These are phyloP conservation scores for Bathynomus jamesi DNA, from an alignment of 1,140 invertebrate genomes.

Conservation along the genomic window DNA sequence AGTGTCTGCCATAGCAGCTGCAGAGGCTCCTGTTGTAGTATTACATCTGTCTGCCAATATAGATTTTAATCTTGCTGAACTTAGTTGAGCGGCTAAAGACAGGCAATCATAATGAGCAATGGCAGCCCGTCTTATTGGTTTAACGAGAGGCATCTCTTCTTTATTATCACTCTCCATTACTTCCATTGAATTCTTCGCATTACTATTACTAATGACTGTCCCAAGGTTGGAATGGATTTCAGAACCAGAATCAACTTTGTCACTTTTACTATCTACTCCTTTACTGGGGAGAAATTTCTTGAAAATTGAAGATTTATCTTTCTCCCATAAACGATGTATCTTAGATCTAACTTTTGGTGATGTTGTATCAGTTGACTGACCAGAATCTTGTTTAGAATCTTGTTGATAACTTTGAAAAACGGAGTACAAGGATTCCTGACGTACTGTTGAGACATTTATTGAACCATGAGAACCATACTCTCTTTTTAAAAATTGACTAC, in stretches of 20 bases:
- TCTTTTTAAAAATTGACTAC: not conserved
- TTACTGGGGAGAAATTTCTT: not conserved
- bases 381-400: not conserved
- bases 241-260: not conserved
- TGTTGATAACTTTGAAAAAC: not conserved
- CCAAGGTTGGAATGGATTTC: not conserved
- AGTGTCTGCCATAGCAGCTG: not conserved
- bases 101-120: not conserved
- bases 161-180: not conserved
- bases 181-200: not conserved
- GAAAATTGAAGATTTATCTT: not conserved
- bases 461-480: not conserved
- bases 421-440: not conserved
- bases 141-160: not conserved
- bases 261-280: not conserved
- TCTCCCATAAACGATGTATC: not conserved
- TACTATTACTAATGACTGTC: not conserved
- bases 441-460: not conserved
- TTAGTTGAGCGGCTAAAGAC: not conserved
- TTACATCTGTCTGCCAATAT: not conserved
- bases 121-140: not conserved
- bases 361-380: not conserved
- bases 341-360: not conserved
- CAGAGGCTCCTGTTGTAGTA: not conserved
- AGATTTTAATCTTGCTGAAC: not conserved